Evolutionary conservation across 2,797 vertebrate genomes (phyloP).

Genomic region (Protonibea diacanthus): DNA sequence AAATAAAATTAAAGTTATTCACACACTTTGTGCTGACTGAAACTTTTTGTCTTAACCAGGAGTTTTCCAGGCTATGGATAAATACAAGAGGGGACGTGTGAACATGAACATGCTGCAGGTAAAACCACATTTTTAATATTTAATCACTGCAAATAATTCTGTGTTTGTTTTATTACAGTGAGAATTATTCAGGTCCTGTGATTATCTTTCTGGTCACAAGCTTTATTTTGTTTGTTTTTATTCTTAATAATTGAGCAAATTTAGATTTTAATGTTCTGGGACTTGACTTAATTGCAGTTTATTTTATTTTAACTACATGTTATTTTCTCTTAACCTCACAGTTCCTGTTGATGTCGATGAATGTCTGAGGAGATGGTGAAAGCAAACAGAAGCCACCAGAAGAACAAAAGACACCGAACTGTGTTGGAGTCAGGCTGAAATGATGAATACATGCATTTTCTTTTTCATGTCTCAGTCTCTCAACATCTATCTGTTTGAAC

Average conservation of each 20-base stretch:
- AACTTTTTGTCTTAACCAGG: constrained; percentile 64
- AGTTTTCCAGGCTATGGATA: constrained; percentile 82
- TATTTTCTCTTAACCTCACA: constrained; percentile 44
- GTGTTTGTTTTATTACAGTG: neutral
- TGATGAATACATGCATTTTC: neutral
- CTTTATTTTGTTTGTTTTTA: neutral
- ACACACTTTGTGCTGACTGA: constrained; percentile 7
- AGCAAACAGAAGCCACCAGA: constrained; percentile 20
- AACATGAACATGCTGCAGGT: constrained; percentile 85
- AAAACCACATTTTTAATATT: neutral
- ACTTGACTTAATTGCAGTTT: neutral
- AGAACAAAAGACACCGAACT: constrained; percentile 36
- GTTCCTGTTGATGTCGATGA: constrained; percentile 87
- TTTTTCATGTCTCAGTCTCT: constrained; percentile 12
- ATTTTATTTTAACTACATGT: neutral
- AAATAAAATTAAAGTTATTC: neutral
- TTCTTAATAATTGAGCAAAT: neutral
- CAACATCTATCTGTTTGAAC: neutral
- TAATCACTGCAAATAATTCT: neutral
- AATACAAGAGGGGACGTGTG: constrained; percentile 68
- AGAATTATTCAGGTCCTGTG: neutral
- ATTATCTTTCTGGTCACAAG: neutral
- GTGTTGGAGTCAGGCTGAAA: neutral
- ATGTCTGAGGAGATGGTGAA: constrained; percentile 73
- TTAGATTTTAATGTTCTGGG: neutral